Base-by-base conservation (phyloP, 2,888 invertebrate genomes). In the Proisotoma minuta region DNA sequence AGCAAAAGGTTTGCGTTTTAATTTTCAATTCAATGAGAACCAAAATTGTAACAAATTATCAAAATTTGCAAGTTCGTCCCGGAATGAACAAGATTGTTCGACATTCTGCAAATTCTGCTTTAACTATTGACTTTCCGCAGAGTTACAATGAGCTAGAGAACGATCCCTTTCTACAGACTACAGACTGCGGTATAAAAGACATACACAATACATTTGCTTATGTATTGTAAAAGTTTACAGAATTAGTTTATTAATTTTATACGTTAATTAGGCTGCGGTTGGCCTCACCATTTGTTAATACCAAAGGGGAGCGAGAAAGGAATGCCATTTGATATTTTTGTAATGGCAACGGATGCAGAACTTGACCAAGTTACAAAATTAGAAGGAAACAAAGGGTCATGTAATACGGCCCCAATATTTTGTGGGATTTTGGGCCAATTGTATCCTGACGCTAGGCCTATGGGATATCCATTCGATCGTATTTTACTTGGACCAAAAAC, bases 271-370 rank as follows among this genome's bases (percentile, higher is more conserved):
- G 91, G 91, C 65, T 92, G 91, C 74, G 90, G 91, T 56, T 91
- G 90, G 89, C 91, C 91, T 0, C 86, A 89, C 67, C 89, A 91
- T 77, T 83, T 91, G 84, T 81, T 91, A 3, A 71, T 89, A 34
- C 87, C 90, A 0, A 87, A 84, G 78, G 91, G 91, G 2, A 85
- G 77, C 3, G 75, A 81, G 0, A 80, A 82, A 62, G 90, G 90
- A 1, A 43, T 65, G 39, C 40, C 59, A 1, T 40, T 63, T 23
- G 68, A 68, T 49, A 34, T 65, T 12, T 68, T 65, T 43, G 68
- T 58, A 48, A 65, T 68, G 26, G 60, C 60, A 1, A 65, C 68
- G 3, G 53, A 65, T 22, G 61, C 57, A 1, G 57, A 53, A 15
- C 39, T 51, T 12, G 68, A 68, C 27, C 29, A 52, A n/a, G 63